These are phyloP conservation scores for Plotosus lineatus DNA, from an alignment of 2,113 vertebrate genomes.

Conservation along the genomic window DNA sequence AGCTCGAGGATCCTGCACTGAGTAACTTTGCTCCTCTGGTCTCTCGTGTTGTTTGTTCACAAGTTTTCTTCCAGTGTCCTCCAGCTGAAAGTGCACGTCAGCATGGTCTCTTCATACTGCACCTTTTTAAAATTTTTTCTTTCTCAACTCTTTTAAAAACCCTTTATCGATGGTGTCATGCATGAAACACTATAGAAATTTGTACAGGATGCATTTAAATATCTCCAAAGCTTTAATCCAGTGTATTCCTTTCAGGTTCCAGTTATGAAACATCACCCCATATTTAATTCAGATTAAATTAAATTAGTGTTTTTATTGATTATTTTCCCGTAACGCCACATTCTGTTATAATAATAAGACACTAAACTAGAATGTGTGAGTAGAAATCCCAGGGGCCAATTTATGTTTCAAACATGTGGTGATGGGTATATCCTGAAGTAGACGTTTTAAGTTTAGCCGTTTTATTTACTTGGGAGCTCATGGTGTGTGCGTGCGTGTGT, in stretches of 20 bases:
- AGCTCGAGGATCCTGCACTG: slow-evolving; percentile 71
- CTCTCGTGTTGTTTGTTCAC: slow-evolving; percentile 12
- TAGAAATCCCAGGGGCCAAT: no score
- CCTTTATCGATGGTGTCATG: neutral
- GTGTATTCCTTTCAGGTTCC: neutral
- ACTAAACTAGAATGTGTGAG: no score
- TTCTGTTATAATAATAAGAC: no score
- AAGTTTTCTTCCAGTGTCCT: slow-evolving; percentile 18
- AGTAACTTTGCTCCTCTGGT: slow-evolving; percentile 65
- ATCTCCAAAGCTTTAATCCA: neutral
- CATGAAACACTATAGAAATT: neutral
- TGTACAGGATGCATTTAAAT: neutral
- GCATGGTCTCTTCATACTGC: slow-evolving; percentile 2
- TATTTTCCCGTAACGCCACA: slow-evolving; percentile 64
- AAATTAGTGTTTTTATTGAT: neutral
- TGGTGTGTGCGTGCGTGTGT: neutral
- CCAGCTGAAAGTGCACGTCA: slow-evolving; percentile 9
- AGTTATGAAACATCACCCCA: slow-evolving; percentile 7
- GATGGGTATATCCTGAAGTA: no score
- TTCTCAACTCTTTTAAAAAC: slow-evolving; percentile 41
- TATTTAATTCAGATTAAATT: neutral
- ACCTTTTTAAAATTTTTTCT: slow-evolving; percentile 11
- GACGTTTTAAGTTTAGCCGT: no score
- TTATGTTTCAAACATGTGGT: no score
- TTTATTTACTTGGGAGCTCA: no score